Conservation (phyloP, 1,140 invertebrate genomes). For the Hyphantria cunea region DNA sequence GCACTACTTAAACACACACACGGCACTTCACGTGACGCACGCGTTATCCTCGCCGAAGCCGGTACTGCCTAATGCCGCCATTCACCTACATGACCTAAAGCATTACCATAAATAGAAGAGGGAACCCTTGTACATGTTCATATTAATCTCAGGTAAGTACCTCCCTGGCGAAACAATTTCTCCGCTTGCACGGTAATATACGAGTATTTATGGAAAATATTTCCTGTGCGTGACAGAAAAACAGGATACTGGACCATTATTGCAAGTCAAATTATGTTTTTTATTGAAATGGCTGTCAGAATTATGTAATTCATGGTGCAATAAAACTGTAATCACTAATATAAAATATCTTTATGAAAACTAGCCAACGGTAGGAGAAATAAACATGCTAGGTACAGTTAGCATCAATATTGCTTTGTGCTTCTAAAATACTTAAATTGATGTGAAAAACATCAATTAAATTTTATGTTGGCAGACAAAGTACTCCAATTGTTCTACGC, state of each 20-base stretch:
- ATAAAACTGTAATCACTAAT: not conserved
- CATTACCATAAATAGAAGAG: conserved; percentile 39
- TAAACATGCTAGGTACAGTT: conserved; percentile 37
- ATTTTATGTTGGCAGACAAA: too few relatives aligned
- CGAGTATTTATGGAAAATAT: conserved; percentile 12
- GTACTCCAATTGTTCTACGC: too few relatives aligned
- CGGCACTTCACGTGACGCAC: conserved; percentile 19
- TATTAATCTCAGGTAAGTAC: conserved; percentile 31
- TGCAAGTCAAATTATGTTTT: conserved; percentile 4
- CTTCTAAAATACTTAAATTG: too few relatives aligned
- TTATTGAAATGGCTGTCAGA: conserved; percentile 1
- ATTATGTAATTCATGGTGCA: not conserved
- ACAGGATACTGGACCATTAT: not conserved
- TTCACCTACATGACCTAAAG: conserved; percentile 35
- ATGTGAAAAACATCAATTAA: too few relatives aligned
- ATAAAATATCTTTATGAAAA: not conserved
- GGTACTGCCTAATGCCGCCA: conserved; percentile 17
- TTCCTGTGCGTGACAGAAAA: conserved; percentile 20
- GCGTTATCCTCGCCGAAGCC: conserved; percentile 2
- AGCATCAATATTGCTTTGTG: too few relatives aligned
- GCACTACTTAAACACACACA: conserved; percentile 31
- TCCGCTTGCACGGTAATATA: not conserved
- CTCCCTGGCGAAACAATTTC: conserved; percentile 23
- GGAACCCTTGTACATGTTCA: too few relatives aligned
- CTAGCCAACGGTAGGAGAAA: conserved; percentile 31